Base-by-base conservation (phyloP, 2,797 vertebrate genomes). In the Carcharodon carcharias region DNA sequence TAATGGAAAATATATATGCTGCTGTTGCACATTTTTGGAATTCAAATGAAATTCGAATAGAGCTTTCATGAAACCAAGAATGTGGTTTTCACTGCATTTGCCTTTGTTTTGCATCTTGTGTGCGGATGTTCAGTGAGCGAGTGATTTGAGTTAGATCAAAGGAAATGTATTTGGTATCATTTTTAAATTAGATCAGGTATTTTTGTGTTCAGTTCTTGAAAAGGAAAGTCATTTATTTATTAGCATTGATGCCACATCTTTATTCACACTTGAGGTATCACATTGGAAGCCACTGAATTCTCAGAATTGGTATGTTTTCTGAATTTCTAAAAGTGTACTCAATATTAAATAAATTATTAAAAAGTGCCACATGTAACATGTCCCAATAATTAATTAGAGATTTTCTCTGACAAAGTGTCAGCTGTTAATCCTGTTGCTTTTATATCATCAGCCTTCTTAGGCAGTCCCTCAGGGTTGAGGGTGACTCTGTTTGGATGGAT, bases 311-410 rank as follows among this genome's bases (percentile, higher is more conserved):
- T 87, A n/a, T 8, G 16, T 45, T 45, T 87, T 54, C 40, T 87
- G 8, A 88, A 5, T 88, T 56, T 88, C 85, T 54, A 56, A 54
- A 28, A 56, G 54, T 56, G 50, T 88, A 56, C 26, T 88, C 23
- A 88, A 56, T 56, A 23, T 88, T 88, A 88, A 54, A 54, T 54
- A 56, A 85, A 40, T 85, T 85, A 18, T 50, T 21, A 40, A 88
- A 28, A 28, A 28, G 23, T 7, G 26, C 23, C 23, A 69, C 67
- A 69, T 26, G 67, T 26, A 28, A 69, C 23, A 26, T 0, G 8
- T 56, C 28, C 21, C 85, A 88, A 88, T 88, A 88, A 88, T 88
- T 88, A 88, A 88, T 28, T 26, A 88, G 85, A 85, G 82, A 85
- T 16, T 26, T 69, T 69, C 67, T 69, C 23, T 69, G 67, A 26